Percentiles rank a stretch among this genome's conserved stretches.
Conservation (phyloP, 2,888 invertebrate species). For the Crossocerus cetratus region DNA sequence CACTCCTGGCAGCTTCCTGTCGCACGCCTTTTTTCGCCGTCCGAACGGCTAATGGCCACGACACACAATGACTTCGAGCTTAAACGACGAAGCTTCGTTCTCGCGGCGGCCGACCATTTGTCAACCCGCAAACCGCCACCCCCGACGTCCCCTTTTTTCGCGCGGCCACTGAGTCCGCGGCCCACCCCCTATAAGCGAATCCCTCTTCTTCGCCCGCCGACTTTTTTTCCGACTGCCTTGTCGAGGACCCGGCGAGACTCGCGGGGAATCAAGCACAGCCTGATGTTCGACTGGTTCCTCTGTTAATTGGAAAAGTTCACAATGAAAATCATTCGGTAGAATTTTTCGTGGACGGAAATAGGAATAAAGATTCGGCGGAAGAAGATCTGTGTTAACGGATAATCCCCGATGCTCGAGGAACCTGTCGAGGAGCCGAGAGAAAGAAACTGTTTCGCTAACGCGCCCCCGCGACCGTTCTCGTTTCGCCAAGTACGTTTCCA, state of each 20-base stretch:
- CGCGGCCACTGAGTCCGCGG: neutral
- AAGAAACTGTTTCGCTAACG: no score
- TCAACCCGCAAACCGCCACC: conserved; percentile 34
- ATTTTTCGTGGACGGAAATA: no score
- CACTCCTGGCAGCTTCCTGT: neutral
- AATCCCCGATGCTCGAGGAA: neutral
- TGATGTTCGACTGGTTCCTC: no score
- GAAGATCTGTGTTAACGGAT: neutral
- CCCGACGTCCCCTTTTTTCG: conserved; percentile 22
- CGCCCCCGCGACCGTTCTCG: no score
- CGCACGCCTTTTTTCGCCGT: conserved; percentile 30
- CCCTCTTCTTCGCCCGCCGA: conserved; percentile 16
- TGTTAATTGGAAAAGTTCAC: no score
- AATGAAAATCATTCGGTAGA: no score
- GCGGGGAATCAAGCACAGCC: no score
- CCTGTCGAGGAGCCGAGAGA: no score
- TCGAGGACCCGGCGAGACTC: no score
- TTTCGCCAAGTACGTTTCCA: neutral
- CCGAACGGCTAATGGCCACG: conserved; percentile 49
- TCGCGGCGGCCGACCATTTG: conserved; percentile 35
- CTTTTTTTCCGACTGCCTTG: neutral
- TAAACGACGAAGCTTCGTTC: conserved; percentile 41
- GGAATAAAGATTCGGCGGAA: neutral
- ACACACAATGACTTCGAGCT: conserved; percentile 52
- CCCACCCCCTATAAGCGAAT: conserved; percentile 1